These are phyloP conservation scores for Sitta carolinensis DNA, from an alignment of 2,797 vertebrate genomes.

Conservation along the genomic window DNA sequence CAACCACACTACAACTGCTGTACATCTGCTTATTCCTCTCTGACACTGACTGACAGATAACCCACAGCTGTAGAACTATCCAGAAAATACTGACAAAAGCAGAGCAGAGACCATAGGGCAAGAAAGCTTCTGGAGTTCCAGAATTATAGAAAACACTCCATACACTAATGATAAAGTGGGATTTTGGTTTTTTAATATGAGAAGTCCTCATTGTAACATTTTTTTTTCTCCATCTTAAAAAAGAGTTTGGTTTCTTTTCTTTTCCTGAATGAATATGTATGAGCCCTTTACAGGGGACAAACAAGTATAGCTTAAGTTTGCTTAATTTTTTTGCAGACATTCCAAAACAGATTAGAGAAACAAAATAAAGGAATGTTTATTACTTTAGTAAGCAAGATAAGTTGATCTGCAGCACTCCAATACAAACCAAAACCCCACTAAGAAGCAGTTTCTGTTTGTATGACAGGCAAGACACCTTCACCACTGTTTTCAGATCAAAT, in stretches of 20 bases:
- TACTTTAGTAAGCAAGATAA: background rate
- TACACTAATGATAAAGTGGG: background rate
- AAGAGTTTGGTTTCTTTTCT: background rate
- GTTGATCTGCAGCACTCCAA: background rate
- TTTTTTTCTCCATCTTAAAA: background rate
- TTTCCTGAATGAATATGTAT: background rate
- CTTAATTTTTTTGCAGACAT: background rate
- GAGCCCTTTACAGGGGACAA: background rate
- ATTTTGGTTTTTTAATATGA: background rate
- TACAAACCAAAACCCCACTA: background rate
- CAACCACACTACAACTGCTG: accelerated
- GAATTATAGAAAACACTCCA: background rate
- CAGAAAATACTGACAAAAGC: background rate
- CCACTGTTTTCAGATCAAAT: background rate
- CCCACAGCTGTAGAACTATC: background rate
- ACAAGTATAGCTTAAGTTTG: background rate
- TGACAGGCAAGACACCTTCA: background rate
- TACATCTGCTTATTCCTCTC: background rate
- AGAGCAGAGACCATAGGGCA: background rate
- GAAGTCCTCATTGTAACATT: background rate
- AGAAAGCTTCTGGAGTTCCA: background rate
- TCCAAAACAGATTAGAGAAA: background rate
- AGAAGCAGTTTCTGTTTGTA: background rate
- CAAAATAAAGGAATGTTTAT: background rate
- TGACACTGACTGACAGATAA: background rate